phyloP scores from a whole-genome alignment of 2,797 vertebrate genomes.

The Takifugu ocellatus region DNA sequence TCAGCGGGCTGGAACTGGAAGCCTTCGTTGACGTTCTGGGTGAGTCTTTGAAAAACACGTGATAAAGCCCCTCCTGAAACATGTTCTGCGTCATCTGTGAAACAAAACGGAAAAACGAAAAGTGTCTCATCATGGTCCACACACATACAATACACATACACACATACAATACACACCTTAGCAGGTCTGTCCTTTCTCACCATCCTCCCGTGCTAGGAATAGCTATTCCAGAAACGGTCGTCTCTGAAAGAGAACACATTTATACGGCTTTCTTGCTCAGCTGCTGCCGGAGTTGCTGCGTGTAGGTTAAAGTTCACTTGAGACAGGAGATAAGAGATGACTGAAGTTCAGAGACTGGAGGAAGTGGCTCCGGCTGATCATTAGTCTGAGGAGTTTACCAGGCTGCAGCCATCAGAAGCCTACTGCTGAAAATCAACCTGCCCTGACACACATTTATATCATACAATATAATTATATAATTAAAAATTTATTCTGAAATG shows the following conservation, averaged over 20 bases:
- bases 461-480: no score
- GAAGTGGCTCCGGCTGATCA: constrained; percentile 21
- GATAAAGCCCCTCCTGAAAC: constrained; percentile 78
- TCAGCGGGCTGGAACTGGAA: constrained; percentile 31
- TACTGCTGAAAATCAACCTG: not conserved
- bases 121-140: not conserved
- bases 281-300: constrained; percentile 8
- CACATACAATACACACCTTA: not conserved
- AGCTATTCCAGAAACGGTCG: constrained; percentile 11
- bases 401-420: not conserved
- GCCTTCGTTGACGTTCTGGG: constrained; percentile 1
- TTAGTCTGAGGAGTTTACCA: constrained; percentile 25
- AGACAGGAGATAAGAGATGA: constrained; percentile 34
- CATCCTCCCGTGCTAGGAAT: constrained; percentile 26
- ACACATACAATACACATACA: no score
- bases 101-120: not conserved
- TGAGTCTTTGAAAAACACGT: constrained; percentile 70
- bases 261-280: constrained; percentile 8
- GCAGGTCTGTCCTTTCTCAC: constrained; percentile 16
- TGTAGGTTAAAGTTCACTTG: constrained; percentile 49
- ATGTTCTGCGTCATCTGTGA: constrained; percentile 73
- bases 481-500: no score
- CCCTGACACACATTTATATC: no score
- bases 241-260: constrained; percentile 6
- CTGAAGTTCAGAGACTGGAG: constrained; percentile 53